Evolutionary conservation across 2,113 vertebrate species (phyloP).

Genomic region (Rhegmatorhina hoffmannsi): DNA sequence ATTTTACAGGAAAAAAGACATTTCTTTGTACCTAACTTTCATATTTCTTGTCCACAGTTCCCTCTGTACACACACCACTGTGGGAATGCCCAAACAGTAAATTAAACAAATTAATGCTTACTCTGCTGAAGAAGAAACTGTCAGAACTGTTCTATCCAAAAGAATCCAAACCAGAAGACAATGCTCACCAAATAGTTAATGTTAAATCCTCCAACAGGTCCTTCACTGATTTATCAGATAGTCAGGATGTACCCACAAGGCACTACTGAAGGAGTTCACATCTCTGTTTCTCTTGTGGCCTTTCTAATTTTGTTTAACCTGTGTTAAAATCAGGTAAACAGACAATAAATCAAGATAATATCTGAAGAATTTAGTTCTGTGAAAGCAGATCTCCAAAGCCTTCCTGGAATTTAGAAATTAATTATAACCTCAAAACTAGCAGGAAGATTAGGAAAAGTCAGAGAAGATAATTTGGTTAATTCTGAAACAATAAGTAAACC

Average conservation of each 20-base stretch:
- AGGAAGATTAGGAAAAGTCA: not conserved
- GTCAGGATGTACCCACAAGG: not conserved
- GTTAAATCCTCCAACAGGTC: not conserved
- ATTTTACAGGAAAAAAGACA: not conserved
- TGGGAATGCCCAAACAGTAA: not conserved
- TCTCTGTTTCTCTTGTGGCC: not conserved
- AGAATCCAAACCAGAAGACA: not conserved
- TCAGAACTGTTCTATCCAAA: not conserved
- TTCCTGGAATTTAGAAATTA: not conserved
- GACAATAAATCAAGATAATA: not conserved
- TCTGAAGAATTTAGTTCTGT: not conserved
- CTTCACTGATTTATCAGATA: not conserved
- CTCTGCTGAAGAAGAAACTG: not conserved
- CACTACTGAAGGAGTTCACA: not conserved
- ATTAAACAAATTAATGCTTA: not conserved
- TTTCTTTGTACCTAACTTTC: not conserved
- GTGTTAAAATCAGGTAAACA: not conserved
- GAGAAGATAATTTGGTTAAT: not conserved
- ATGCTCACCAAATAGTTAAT: not conserved
- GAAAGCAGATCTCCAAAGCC: not conserved
- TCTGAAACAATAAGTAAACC: not conserved
- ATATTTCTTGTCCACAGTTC: not conserved
- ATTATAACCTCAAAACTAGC: not conserved
- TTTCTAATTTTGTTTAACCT: not conserved
- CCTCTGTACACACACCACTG: not conserved